Conservation (phyloP, 2,113 vertebrate genomes). For the Engraulis encrasicolus region DNA sequence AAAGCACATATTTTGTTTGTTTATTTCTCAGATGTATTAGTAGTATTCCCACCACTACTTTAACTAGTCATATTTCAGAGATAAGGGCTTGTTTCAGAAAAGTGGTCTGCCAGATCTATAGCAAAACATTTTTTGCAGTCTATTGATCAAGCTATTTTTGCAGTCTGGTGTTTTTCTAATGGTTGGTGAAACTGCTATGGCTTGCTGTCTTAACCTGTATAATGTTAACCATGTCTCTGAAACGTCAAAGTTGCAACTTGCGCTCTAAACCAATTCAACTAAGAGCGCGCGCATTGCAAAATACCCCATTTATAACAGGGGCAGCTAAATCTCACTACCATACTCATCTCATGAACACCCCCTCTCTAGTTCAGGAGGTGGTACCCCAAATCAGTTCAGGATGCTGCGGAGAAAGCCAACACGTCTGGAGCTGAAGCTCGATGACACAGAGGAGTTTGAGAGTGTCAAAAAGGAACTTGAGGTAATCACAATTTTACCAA, state of each 20-base stretch:
- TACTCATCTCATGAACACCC: too few relatives aligned
- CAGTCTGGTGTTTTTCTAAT: too few relatives aligned
- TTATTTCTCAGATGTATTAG: neutral
- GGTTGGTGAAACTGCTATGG: too few relatives aligned
- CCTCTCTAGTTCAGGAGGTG: neutral
- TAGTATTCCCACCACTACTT: neutral
- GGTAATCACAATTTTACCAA: constrained; percentile 65
- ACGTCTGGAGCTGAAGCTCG: constrained; percentile 92
- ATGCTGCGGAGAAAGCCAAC: constrained; percentile 95
- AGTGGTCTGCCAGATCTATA: neutral
- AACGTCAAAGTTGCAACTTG: too few relatives aligned
- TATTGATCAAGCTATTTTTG: too few relatives aligned
- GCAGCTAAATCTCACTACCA: too few relatives aligned
- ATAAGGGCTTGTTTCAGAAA: neutral
- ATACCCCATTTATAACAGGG: too few relatives aligned
- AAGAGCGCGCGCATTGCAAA: too few relatives aligned
- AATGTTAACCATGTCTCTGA: too few relatives aligned
- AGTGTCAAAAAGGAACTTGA: constrained; percentile 92
- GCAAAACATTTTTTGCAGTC: neutral
- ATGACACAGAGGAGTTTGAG: constrained; percentile 95
- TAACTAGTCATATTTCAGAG: neutral
- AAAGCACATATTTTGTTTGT: too few relatives aligned
- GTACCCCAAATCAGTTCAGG: constrained; percentile 12
- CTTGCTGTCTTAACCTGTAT: too few relatives aligned
- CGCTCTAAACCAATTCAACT: too few relatives aligned